Percentiles rank a stretch among this genome's conserved stretches.
These are phyloP conservation scores for rabbit (Oryctolagus cuniculus) DNA, from an alignment of 2,113 vertebrate genomes.

Conservation along the genomic window DNA sequence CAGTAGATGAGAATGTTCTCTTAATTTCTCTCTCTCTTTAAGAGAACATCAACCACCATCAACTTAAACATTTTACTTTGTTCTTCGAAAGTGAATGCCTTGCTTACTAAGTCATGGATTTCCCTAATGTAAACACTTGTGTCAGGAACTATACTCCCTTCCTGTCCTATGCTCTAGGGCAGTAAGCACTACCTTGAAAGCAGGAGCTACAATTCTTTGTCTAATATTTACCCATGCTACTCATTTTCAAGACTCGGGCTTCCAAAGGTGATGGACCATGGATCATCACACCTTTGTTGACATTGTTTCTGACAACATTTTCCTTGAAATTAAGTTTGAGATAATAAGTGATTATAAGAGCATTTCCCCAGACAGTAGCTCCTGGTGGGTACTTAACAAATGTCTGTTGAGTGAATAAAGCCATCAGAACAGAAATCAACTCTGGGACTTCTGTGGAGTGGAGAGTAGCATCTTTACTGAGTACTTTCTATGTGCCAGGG, in stretches of 20 bases:
- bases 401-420: neutral
- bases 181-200: neutral
- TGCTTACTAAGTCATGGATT: neutral
- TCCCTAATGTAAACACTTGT: neutral
- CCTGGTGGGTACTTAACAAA: neutral
- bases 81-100: constrained; percentile 32
- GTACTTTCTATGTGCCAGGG: neutral
- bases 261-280: neutral
- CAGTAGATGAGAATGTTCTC: no score
- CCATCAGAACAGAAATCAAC: neutral
- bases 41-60: neutral
- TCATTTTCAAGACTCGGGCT: neutral
- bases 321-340: neutral
- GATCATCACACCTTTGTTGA: neutral
- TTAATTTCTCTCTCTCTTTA: neutral
- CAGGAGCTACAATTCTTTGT: neutral
- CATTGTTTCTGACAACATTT: neutral
- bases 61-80: constrained; percentile 5
- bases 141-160: neutral
- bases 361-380: neutral
- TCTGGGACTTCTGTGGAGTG: neutral
- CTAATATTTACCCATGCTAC: neutral
- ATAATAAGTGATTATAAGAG: neutral
- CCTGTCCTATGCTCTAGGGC: neutral
- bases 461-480: neutral